phyloP scores from a whole-genome alignment of 2,113 vertebrate genomes.

The Mandrillus leucophaeus region DNA sequence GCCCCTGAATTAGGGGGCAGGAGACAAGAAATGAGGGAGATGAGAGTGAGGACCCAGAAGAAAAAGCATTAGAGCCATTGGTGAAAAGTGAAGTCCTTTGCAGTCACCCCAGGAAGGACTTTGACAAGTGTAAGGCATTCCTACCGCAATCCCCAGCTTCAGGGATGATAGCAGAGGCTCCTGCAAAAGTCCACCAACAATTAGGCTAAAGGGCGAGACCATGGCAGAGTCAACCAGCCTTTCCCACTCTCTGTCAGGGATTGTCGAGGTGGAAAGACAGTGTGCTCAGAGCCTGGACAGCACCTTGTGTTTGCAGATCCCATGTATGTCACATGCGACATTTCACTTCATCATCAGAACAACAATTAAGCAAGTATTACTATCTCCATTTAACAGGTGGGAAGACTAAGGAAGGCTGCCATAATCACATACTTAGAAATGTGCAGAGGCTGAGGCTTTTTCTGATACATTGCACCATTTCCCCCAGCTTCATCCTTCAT shows the following conservation, averaged over 20 bases:
- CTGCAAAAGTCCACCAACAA: background rate
- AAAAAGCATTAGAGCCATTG: background rate
- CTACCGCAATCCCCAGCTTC: background rate
- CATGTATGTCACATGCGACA: fast-evolving
- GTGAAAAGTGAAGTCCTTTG: background rate
- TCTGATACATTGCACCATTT: background rate
- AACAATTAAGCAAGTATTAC: background rate
- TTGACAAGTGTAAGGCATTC: background rate
- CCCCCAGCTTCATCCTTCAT: too few relatives aligned
- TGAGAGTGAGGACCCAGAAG: background rate
- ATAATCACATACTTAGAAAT: background rate
- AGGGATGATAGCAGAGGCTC: background rate
- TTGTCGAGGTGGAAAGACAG: background rate
- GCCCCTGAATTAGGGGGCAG: background rate
- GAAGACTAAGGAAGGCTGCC: background rate
- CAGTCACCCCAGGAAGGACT: background rate
- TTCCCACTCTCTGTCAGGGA: fast-evolving
- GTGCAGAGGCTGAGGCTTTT: background rate
- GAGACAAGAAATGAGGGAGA: background rate
- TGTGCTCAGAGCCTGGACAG: background rate
- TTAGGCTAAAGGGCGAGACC: background rate
- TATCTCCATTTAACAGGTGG: background rate
- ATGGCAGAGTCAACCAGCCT: background rate
- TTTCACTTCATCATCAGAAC: background rate
- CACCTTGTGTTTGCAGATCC: background rate